A percentile compares a stretch with the other conserved stretches of the same genome.
These are phyloP conservation scores for Tetramorium simillimum DNA, from an alignment of 1,140 invertebrate species.

Conservation along the genomic window DNA sequence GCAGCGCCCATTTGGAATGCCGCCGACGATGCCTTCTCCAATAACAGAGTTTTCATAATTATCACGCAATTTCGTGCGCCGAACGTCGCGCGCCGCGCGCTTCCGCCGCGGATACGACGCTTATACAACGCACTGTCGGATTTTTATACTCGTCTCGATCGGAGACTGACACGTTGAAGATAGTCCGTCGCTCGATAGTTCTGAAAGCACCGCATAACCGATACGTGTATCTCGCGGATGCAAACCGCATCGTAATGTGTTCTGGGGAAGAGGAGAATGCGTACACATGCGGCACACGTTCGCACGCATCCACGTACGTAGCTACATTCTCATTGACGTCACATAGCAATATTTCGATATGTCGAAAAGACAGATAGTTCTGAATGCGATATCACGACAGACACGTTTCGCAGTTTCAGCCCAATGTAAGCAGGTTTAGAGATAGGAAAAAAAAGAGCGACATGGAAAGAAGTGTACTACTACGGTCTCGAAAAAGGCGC, in stretches of 20 bases:
- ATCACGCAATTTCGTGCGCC: constrained; percentile 44
- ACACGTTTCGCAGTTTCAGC: not conserved
- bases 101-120: too few relatives aligned
- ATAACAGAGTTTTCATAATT: constrained; percentile 41
- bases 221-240: not conserved
- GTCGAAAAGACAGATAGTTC: not conserved
- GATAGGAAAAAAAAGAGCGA: not conserved
- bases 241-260: not conserved
- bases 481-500: not conserved
- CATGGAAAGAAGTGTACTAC: not conserved
- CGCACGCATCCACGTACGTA: not conserved
- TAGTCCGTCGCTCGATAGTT: constrained; percentile 23
- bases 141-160: not conserved
- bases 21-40: constrained; percentile 5
- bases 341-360: not conserved
- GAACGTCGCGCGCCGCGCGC: constrained; percentile 6
- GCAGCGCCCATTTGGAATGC: constrained; percentile 1
- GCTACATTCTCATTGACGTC: not conserved
- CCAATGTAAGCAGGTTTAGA: constrained; percentile 2
- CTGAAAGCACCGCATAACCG: constrained; percentile 6
- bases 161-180: not conserved
- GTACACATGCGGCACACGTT: not conserved
- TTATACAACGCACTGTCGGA: not conserved
- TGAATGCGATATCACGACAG: constrained; percentile 16
- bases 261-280: not conserved